These are phyloP conservation scores for Eulithis testata DNA, from an alignment of 2,888 invertebrate species.

Conservation along the genomic window DNA sequence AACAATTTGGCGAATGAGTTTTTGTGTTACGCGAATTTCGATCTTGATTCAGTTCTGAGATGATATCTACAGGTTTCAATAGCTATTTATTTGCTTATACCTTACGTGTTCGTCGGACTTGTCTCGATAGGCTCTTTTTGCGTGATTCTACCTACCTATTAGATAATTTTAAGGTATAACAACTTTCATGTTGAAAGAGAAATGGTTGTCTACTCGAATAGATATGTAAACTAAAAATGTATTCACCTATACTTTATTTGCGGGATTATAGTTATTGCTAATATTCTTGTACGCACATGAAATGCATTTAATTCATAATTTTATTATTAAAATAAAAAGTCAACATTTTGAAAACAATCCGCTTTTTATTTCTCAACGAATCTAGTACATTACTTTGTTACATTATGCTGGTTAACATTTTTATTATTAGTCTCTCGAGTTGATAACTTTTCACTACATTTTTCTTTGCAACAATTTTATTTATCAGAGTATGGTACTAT, in stretches of 20 bases:
- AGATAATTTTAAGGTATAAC: too few relatives aligned
- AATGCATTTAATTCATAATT: background rate
- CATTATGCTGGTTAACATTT: slow-evolving; percentile 75
- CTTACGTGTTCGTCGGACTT: too few relatives aligned
- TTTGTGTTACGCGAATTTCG: slow-evolving; percentile 94
- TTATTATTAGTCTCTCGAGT: slow-evolving; percentile 49
- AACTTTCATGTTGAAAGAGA: too few relatives aligned
- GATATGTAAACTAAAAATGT: background rate
- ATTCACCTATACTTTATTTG: too few relatives aligned
- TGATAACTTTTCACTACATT: slow-evolving; percentile 45
- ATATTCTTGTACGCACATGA: too few relatives aligned
- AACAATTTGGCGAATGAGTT: slow-evolving; percentile 97
- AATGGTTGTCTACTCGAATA: too few relatives aligned
- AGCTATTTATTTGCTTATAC: too few relatives aligned
- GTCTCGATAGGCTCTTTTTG: too few relatives aligned
- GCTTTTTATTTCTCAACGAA: slow-evolving; percentile 74
- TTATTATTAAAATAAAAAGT: slow-evolving; percentile 56
- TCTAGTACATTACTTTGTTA: slow-evolving; percentile 63
- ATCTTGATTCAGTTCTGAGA: slow-evolving; percentile 83
- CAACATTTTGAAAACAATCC: slow-evolving; percentile 61
- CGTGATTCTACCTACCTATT: too few relatives aligned
- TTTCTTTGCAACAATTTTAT: slow-evolving; percentile 27
- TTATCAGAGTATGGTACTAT: slow-evolving; percentile 26
- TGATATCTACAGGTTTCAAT: slow-evolving; percentile 44
- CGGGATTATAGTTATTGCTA: too few relatives aligned